Evolutionary conservation across 2,113 vertebrate genomes (phyloP), one percentile per base, ranked within the genome.

Genomic region (Falco punctatus): DNA sequence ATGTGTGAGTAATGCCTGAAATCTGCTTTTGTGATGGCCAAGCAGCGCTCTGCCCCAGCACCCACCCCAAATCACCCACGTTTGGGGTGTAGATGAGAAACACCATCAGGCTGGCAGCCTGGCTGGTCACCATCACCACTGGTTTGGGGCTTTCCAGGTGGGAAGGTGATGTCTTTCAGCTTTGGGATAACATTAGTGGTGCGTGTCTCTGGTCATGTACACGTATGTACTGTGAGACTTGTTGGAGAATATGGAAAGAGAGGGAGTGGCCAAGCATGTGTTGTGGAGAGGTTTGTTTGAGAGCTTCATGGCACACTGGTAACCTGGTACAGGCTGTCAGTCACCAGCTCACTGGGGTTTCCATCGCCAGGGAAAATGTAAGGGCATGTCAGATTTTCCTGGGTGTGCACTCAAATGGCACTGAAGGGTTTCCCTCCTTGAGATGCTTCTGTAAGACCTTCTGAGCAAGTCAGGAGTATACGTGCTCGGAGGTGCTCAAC

Each of bases 171-270:
- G 5, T 70, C 51, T 30, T 48, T 46, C 38, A 42, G 26, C 38
- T 65, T 21, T 7, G 7, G 52, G 77, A 13, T 78, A 18, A 5
- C 20, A 0, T 6, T 3, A 23, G 28, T 13, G 13, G 21, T 21
- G 33, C 12, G 23, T 30, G 8, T 35, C 35, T 23, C n/a, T 61
- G 46, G 42, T 12, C 33, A 6, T 0, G 0, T 24, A 10, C 18
- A 2, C 13, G 1, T 3, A 11, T 6, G 1, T 9, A 0, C 8
- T 10, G 7, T 1, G 6, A 28, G 46, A 7, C 24, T 80, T 64
- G 9, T 46, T 38, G 24, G 20, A 30, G 51, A 14, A 24, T 10
- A 27, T 24, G 51, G 78, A 2, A 55, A 42, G 64, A 70, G 64
- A 62, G 42, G 46, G 30, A 49, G 21, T 5, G 17, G 33, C 52